phyloP scores from a whole-genome alignment of 2,888 invertebrate species.

The Hetaerina titia region DNA sequence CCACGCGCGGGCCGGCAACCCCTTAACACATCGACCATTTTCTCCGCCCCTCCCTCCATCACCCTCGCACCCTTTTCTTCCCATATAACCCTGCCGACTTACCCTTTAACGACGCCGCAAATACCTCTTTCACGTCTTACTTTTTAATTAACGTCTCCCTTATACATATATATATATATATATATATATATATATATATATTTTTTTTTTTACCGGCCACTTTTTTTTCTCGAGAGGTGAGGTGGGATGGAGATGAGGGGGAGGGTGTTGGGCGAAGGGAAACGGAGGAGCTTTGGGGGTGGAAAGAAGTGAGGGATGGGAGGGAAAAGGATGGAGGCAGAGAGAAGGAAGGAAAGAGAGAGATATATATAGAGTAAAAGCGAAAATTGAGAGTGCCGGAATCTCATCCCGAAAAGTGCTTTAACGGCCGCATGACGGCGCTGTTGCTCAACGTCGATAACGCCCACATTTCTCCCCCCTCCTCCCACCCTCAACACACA shows the following conservation, averaged over 20 bases:
- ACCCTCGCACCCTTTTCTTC: background rate
- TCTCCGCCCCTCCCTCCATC: background rate
- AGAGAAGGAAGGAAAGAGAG: background rate
- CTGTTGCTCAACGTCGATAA: constrained; percentile 61
- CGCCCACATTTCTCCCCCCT: background rate
- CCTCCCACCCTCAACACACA: background rate
- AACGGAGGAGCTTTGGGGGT: background rate
- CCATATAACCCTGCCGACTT: constrained; percentile 25
- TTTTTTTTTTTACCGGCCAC: constrained; percentile 15
- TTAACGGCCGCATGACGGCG: constrained; percentile 57
- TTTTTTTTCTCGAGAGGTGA: background rate
- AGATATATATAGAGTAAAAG: background rate
- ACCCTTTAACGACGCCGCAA: constrained; percentile 53
- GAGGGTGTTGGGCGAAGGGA: background rate
- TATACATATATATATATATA: too few relatives aligned
- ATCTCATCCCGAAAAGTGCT: constrained; percentile 43
- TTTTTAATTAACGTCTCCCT: constrained; percentile 61
- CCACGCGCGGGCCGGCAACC: constrained; percentile 1
- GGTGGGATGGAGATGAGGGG: background rate
- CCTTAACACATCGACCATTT: constrained; percentile 18
- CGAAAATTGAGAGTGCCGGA: constrained; percentile 27
- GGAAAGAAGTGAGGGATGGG: background rate
- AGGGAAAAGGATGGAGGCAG: background rate
- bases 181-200: too few relatives aligned
- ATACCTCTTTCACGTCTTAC: constrained; percentile 61